Conservation (phyloP, 2,113 vertebrate genomes). For the Centropristis striata region DNA sequence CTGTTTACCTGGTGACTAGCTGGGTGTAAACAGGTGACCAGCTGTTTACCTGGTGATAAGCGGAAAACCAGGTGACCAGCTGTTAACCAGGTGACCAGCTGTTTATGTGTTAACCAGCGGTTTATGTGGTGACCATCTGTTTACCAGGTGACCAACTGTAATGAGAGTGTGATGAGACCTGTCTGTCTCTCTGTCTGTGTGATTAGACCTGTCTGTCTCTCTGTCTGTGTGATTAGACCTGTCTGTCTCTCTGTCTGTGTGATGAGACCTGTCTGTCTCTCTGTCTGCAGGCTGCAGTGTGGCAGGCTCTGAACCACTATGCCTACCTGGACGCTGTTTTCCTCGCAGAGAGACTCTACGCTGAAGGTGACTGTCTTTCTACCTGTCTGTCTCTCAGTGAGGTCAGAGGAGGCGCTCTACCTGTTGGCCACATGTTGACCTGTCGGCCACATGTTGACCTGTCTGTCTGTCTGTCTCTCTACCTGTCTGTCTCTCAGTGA, state of each 20-base stretch:
- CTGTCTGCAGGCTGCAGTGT: conserved; percentile 76
- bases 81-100: too few relatives aligned
- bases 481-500: background rate
- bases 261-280: background rate
- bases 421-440: conserved; percentile 86
- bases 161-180: too few relatives aligned
- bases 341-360: conserved; percentile 79
- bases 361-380: conserved; percentile 73
- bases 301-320: conserved; percentile 83
- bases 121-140: too few relatives aligned
- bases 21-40: too few relatives aligned
- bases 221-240: too few relatives aligned
- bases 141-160: too few relatives aligned
- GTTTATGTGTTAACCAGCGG: too few relatives aligned
- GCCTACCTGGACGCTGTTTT: conserved; percentile 82
- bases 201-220: too few relatives aligned
- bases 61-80: too few relatives aligned
- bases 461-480: too few relatives aligned
- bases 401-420: conserved; percentile 46
- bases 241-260: background rate
- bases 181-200: background rate
- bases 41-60: too few relatives aligned
- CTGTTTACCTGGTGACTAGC: too few relatives aligned
- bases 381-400: conserved; percentile 25
- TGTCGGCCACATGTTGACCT: conserved; percentile 74